A percentile compares a stretch with the other conserved stretches of the same genome.
These are phyloP conservation scores for Drosophila teissieri DNA, from an alignment of 1,140 invertebrate species.

Conservation along the genomic window DNA sequence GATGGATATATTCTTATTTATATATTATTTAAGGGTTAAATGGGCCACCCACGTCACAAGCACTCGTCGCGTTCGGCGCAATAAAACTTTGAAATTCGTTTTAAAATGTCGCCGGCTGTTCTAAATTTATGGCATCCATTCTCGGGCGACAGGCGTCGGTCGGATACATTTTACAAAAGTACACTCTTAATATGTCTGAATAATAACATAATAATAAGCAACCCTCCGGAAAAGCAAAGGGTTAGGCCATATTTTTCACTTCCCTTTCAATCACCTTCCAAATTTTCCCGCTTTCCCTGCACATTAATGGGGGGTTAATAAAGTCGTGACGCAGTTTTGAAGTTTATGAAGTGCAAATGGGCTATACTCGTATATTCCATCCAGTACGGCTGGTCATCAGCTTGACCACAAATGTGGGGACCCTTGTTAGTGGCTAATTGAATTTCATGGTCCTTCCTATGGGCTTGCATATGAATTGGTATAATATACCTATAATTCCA, in stretches of 20 bases:
- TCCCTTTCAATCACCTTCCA: constrained; percentile 29
- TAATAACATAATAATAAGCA: constrained; percentile 32
- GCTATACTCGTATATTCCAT: constrained; percentile 11
- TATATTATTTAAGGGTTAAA: constrained; percentile 69
- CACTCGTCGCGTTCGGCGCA: constrained; percentile 65
- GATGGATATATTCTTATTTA: constrained; percentile 48
- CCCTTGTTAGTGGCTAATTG: constrained; percentile 42
- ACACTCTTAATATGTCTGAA: constrained; percentile 57
- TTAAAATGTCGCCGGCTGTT: constrained; percentile 76
- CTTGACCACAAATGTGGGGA: constrained; percentile 37
- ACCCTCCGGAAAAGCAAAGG: constrained; percentile 18
- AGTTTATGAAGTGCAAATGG: constrained; percentile 1
- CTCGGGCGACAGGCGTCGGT: constrained; percentile 63
- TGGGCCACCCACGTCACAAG: constrained; percentile 66
- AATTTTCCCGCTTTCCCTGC: constrained; percentile 27
- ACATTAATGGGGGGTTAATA: constrained; percentile 39
- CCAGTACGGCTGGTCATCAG: constrained; percentile 27
- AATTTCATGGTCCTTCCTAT: constrained; percentile 25
- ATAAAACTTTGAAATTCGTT: constrained; percentile 81
- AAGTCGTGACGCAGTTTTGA: constrained; percentile 21
- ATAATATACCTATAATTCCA: no score
- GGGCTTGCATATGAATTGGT: not conserved
- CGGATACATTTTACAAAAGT: constrained; percentile 53
- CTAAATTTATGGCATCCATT: constrained; percentile 73
- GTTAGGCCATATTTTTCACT: constrained; percentile 18